A percentile compares a stretch with the other conserved stretches of the same genome.
These are phyloP conservation scores for Mesocricetus auratus DNA, from an alignment of 2,113 vertebrate genomes.

Conservation along the genomic window DNA sequence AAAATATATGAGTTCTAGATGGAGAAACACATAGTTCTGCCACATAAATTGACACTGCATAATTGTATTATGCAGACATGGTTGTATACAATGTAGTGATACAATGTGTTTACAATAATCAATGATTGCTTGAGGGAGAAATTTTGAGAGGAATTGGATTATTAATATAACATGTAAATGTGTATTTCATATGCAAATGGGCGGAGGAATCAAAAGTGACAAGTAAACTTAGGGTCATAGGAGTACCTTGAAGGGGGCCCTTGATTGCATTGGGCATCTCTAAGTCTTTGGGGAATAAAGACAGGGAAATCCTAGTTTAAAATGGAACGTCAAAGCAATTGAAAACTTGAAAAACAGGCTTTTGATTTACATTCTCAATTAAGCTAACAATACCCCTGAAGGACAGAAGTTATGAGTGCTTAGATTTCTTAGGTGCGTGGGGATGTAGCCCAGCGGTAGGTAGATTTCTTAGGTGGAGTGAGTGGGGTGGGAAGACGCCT, in stretches of 20 bases:
- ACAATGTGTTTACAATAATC: not conserved
- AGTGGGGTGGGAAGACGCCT: not conserved
- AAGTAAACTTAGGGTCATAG: not conserved
- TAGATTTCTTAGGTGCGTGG: not conserved
- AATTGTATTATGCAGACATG: not conserved
- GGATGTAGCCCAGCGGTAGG: too few relatives aligned
- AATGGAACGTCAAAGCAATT: not conserved
- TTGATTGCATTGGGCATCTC: not conserved
- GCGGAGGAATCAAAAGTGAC: not conserved
- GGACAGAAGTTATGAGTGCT: not conserved
- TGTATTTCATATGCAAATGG: not conserved
- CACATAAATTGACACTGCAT: not conserved
- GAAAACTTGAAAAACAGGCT: not conserved
- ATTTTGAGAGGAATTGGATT: not conserved
- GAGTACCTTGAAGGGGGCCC: not conserved
- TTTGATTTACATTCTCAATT: conserved; percentile 40
- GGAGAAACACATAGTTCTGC: not conserved
- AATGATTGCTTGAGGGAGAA: not conserved
- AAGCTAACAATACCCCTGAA: not conserved
- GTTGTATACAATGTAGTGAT: not conserved
- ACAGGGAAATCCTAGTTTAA: not conserved
- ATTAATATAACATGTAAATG: not conserved
- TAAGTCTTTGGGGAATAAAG: not conserved
- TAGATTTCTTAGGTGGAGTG: not conserved
- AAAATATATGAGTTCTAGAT: not conserved